Conservation (phyloP, 2,888 invertebrate species). For the Drosophila stalkeri region DNA sequence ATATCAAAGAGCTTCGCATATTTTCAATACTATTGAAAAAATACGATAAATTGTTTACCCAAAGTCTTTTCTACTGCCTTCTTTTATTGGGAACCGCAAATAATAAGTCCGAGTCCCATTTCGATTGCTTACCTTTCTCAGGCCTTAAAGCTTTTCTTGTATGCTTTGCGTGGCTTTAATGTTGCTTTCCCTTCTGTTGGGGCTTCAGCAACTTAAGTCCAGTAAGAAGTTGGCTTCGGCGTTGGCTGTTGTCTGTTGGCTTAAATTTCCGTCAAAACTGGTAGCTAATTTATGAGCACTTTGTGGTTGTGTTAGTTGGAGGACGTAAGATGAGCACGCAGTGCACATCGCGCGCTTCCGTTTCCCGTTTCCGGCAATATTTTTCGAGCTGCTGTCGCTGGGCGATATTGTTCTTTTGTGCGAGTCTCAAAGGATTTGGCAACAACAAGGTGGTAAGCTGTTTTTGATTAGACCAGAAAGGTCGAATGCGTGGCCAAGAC, state of each 20-base stretch:
- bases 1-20: neutral
- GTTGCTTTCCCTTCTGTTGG: neutral
- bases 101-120: no score
- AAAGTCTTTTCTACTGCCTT: neutral
- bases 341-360: slow-evolving; percentile 48
- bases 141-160: slow-evolving; percentile 2
- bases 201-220: slow-evolving; percentile 5
- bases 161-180: slow-evolving; percentile 25
- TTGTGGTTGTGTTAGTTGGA: slow-evolving; percentile 48
- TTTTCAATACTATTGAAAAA: neutral
- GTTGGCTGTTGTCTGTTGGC: slow-evolving; percentile 34
- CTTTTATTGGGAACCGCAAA: neutral
- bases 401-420: slow-evolving; percentile 14
- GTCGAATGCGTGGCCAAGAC: slow-evolving; percentile 27
- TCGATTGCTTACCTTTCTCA: slow-evolving; percentile 2
- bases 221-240: neutral
- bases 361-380: slow-evolving; percentile 45
- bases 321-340: slow-evolving; percentile 63
- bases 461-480: slow-evolving; percentile 58
- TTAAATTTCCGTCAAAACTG: slow-evolving; percentile 73
- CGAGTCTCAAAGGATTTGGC: slow-evolving; percentile 55
- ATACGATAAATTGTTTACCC: neutral
- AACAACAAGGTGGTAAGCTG: slow-evolving; percentile 58
- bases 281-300: slow-evolving; percentile 67
- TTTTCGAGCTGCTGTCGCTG: slow-evolving; percentile 35